phyloP scores from a whole-genome alignment of 2,888 invertebrate genomes.

The Lomographa bimaculata region DNA sequence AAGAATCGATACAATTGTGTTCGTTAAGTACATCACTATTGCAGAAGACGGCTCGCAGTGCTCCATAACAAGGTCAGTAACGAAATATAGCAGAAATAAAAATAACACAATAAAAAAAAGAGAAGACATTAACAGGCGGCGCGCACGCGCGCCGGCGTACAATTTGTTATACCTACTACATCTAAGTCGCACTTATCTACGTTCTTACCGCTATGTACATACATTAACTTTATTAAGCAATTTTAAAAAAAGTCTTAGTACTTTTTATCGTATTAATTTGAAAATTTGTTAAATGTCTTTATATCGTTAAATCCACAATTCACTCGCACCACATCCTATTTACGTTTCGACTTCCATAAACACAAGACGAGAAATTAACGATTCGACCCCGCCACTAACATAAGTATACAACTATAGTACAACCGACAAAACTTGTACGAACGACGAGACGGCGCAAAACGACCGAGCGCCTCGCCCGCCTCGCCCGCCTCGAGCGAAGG shows the following conservation, averaged over 20 bases:
- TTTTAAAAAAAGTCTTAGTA: slow-evolving; percentile 80
- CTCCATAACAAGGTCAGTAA: slow-evolving; percentile 52
- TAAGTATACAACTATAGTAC: slow-evolving; percentile 67
- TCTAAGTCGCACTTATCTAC: slow-evolving; percentile 76
- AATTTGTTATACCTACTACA: slow-evolving; percentile 83
- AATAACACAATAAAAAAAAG: slow-evolving; percentile 51
- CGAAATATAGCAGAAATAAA: slow-evolving; percentile 55
- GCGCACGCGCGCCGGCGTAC: slow-evolving; percentile 58
- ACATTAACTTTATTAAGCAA: slow-evolving; percentile 77
- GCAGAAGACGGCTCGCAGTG: slow-evolving; percentile 21
- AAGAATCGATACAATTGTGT: slow-evolving; percentile 22
- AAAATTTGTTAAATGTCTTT: slow-evolving; percentile 83
- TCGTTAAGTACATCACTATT: slow-evolving; percentile 26
- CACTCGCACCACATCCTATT: slow-evolving; percentile 73
- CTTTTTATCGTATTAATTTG: slow-evolving; percentile 79
- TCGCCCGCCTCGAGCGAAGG: background rate
- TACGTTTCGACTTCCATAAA: slow-evolving; percentile 54
- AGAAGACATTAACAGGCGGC: slow-evolving; percentile 46
- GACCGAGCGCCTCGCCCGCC: background rate
- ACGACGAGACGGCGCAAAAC: slow-evolving; percentile 39
- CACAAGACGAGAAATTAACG: slow-evolving; percentile 69
- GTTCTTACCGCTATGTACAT: slow-evolving; percentile 79
- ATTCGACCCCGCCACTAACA: slow-evolving; percentile 70
- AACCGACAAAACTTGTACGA: slow-evolving; percentile 58
- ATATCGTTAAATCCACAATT: slow-evolving; percentile 72